A percentile compares a stretch with the other conserved stretches of the same genome.
Evolutionary conservation across 2,888 invertebrate genomes (phyloP).

Genomic region (Agonopterix subpropinquella): DNA sequence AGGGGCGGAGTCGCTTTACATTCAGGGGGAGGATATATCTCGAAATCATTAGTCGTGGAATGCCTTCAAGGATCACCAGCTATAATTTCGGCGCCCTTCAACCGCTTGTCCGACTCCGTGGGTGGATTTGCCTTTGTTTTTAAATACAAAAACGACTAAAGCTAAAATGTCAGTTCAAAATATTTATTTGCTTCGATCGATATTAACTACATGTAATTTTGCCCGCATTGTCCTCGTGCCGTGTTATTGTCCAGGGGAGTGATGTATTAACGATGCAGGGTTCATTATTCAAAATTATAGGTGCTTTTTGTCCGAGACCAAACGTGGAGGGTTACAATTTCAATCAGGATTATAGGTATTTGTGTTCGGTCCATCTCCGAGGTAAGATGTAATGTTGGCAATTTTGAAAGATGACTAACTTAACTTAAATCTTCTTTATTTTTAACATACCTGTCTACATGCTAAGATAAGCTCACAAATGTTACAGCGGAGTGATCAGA

Average conservation of each 20-base stretch:
- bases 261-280: conserved; percentile 47
- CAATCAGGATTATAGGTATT: conserved; percentile 1
- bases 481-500: no score
- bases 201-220: conserved; percentile 56
- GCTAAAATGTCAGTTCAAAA: conserved; percentile 55
- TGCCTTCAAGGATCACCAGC: conserved; percentile 57
- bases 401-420: background rate
- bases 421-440: background rate
- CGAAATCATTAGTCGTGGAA: conserved; percentile 72
- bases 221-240: conserved; percentile 44
- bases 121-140: conserved; percentile 71
- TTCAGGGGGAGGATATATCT: conserved; percentile 73
- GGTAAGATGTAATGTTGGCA: no score
- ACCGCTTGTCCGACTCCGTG: conserved; percentile 41
- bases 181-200: conserved; percentile 61
- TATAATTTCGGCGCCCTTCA: conserved; percentile 65
- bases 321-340: conserved; percentile 11
- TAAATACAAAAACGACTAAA: conserved; percentile 51
- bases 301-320: conserved; percentile 21
- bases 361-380: background rate
- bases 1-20: conserved; percentile 70
- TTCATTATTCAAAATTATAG: conserved; percentile 46
- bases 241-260: conserved; percentile 49
- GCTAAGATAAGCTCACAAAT: no score
- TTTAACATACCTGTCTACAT: no score